Evolutionary conservation across 2,113 vertebrate species (phyloP).

Genomic region (Mus musculus): GRCm39 chr9:61597001-61597500

Average conservation of each 20-base stretch:
- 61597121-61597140: slow-evolving; percentile 70
- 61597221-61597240: background rate
- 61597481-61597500: slow-evolving; percentile 64
- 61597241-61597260: background rate
- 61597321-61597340: background rate
- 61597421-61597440: background rate
- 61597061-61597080: background rate
- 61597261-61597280: slow-evolving; percentile 54
- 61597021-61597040: background rate
- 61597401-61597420: background rate
- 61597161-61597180: slow-evolving; percentile 66
- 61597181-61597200: slow-evolving; percentile 60
- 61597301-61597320: slow-evolving; percentile 3
- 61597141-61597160: slow-evolving; percentile 68
- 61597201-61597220: slow-evolving; percentile 7
- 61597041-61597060: background rate
- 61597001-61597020: background rate
- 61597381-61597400: background rate
- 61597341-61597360: background rate
- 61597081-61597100: background rate
- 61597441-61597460: background rate
- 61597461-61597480: slow-evolving; percentile 49
- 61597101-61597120: slow-evolving; percentile 20
- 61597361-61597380: slow-evolving; percentile 39
- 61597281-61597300: slow-evolving; percentile 62